These are phyloP conservation scores for Cyprinodon brontotheroides DNA, from an alignment of 2,113 vertebrate species.

Conservation along the genomic window DNA sequence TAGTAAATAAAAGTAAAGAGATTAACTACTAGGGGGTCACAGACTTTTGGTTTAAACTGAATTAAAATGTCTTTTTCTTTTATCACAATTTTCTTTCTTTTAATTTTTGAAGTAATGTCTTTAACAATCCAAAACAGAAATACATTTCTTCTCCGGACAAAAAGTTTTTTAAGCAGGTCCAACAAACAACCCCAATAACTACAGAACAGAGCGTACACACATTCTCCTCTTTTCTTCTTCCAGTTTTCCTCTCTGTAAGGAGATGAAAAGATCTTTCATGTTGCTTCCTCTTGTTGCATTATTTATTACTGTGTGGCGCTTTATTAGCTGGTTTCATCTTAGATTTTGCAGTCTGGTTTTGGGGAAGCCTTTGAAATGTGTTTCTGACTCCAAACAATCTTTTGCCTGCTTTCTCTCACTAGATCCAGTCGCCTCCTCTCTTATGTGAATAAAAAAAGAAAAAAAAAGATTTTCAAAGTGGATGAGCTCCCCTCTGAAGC, in stretches of 20 bases:
- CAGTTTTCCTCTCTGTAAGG: conserved; percentile 51
- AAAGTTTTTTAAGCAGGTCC: conserved; percentile 61
- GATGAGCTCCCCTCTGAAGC: conserved; percentile 60
- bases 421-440: conserved; percentile 60
- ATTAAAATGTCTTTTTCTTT: conserved; percentile 8
- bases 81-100: neutral
- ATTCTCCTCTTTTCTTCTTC: conserved; percentile 50
- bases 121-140: conserved; percentile 26
- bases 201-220: conserved; percentile 33
- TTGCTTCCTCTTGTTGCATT: conserved; percentile 79
- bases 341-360: conserved; percentile 73
- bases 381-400: conserved; percentile 75
- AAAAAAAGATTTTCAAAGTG: conserved; percentile 65
- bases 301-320: conserved; percentile 75
- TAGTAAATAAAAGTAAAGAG: neutral
- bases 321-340: conserved; percentile 75
- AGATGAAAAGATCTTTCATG: conserved; percentile 79
- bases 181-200: conserved; percentile 51
- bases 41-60: neutral
- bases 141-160: conserved; percentile 26
- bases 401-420: conserved; percentile 55
- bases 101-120: neutral
- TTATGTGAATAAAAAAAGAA: conserved; percentile 42
- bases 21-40: neutral
- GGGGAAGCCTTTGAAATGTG: conserved; percentile 74